Base-by-base conservation (phyloP, 23 tunicate genomes). In the Corella eumyota region DNA sequence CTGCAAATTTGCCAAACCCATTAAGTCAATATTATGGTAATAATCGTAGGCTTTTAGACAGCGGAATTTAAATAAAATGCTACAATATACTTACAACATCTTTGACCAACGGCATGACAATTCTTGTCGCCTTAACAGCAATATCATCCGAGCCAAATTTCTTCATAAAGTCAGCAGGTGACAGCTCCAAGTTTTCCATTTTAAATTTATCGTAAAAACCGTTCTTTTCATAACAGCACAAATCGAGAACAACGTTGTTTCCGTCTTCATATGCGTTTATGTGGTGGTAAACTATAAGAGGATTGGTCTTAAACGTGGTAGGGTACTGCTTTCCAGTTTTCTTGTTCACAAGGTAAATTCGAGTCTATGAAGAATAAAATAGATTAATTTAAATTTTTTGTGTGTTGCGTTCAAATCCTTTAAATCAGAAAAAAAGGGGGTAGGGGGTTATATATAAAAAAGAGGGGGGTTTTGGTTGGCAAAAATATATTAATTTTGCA, bases 261-360 rank as follows among this genome's bases (percentile, higher is more conserved):
- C 74, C 95, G 21, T 86, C 75, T 50, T 86, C 95, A 62, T 77
- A 86, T 20, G 95, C 85, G 45, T 86, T 86, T 11, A 86, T 60
- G 50, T 77, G 64, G 45, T 86, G 95, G 56, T 74, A 86, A 11
- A 86, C 81, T 30, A 73, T 61, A 26, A 86, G 27, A 9, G 95
- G 75, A 29, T 86, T 86, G 52, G 75, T 65, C 60, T 35, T 32
- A 50, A 49, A 86, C 27, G 61, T 58, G 20, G 59, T 33, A 1
- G 80, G 62, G 22, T 59, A 57, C 58, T 45, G 57, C 58, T 77
- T 86, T 48, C 81, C 81, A 24, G 64, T 61, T 32, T 58, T 58
- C 67, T 86, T 86, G 67, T 73, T 50, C 33, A 86, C 72, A 33
- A 86, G 34, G 52, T 62, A 60, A 36, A 86, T 69, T 23, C 48